Percentiles rank a stretch among this genome's conserved stretches.
These are phyloP conservation scores for Xanthia togata DNA, from an alignment of 2,888 invertebrate species.

Conservation along the genomic window DNA sequence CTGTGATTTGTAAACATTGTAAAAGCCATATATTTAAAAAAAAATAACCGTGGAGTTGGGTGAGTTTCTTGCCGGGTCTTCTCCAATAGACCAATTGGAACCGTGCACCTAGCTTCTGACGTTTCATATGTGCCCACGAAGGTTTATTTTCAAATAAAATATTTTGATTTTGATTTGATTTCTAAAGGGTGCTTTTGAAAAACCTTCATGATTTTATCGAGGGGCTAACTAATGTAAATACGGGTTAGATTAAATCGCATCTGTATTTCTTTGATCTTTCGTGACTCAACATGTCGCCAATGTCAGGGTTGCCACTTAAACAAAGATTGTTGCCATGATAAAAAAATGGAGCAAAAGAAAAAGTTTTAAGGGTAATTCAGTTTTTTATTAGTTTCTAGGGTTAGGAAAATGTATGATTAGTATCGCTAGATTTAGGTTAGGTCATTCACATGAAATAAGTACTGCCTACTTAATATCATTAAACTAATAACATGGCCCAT, in stretches of 20 bases:
- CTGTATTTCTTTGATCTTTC: slow-evolving; percentile 62
- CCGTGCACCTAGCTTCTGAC: too few relatives aligned
- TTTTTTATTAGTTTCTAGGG: slow-evolving; percentile 9
- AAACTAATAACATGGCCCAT: background rate
- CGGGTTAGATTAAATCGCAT: slow-evolving; percentile 54
- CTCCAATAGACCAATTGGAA: too few relatives aligned
- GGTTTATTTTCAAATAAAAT: too few relatives aligned
- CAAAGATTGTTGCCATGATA: slow-evolving; percentile 19
- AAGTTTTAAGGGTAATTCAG: slow-evolving; percentile 16
- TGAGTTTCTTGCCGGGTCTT: too few relatives aligned
- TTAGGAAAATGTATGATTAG: slow-evolving; percentile 19
- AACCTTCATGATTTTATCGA: slow-evolving; percentile 37
- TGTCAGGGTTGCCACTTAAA: slow-evolving; percentile 52
- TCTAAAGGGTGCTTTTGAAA: slow-evolving; percentile 12
- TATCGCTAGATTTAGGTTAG: slow-evolving; percentile 14
- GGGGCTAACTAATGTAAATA: slow-evolving; percentile 58
- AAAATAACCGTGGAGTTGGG: too few relatives aligned
- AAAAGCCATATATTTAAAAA: too few relatives aligned
- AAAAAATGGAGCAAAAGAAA: slow-evolving; percentile 21
- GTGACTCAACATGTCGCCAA: slow-evolving; percentile 64
- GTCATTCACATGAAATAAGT: background rate
- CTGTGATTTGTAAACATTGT: too few relatives aligned
- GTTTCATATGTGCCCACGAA: too few relatives aligned
- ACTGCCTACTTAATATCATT: background rate
- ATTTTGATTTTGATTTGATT: too few relatives aligned